Conservation (phyloP, 1,140 invertebrate genomes). For the Oppia nitens region DNA sequence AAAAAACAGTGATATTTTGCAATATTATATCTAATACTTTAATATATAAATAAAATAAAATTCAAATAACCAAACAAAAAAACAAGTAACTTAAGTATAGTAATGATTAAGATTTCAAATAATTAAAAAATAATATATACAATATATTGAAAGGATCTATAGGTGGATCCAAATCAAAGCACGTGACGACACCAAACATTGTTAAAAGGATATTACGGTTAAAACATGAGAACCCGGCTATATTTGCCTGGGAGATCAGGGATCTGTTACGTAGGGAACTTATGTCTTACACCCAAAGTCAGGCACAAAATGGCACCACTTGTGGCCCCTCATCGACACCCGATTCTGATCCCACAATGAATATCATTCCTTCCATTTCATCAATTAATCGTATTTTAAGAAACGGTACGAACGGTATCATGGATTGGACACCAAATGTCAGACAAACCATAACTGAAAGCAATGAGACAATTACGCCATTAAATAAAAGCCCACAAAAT, state of each 20-base stretch:
- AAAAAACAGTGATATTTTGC: too few relatives aligned
- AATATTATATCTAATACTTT: background rate
- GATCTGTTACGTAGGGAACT: conserved; percentile 51
- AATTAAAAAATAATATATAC: background rate
- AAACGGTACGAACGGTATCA: background rate
- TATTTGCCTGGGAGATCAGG: conserved; percentile 85
- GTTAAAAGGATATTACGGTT: conserved; percentile 76
- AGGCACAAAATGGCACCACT: background rate
- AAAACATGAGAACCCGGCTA: conserved; percentile 76
- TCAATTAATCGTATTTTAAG: conserved; percentile 15
- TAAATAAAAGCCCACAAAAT: background rate
- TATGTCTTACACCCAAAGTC: background rate
- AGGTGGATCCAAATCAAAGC: conserved; percentile 74
- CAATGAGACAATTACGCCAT: too few relatives aligned
- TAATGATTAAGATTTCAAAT: background rate
- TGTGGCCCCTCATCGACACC: background rate
- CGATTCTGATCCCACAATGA: background rate
- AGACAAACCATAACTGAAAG: too few relatives aligned
- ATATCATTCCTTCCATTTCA: conserved; percentile 12
- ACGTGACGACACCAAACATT: conserved; percentile 79
- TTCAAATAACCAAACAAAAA: conserved; percentile 1
- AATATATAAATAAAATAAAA: background rate
- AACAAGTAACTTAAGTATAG: background rate
- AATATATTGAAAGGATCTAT: conserved; percentile 42
- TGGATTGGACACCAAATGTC: background rate